Base-by-base conservation (phyloP, 2,113 vertebrate species). In the Burhinus bistriatus region DNA sequence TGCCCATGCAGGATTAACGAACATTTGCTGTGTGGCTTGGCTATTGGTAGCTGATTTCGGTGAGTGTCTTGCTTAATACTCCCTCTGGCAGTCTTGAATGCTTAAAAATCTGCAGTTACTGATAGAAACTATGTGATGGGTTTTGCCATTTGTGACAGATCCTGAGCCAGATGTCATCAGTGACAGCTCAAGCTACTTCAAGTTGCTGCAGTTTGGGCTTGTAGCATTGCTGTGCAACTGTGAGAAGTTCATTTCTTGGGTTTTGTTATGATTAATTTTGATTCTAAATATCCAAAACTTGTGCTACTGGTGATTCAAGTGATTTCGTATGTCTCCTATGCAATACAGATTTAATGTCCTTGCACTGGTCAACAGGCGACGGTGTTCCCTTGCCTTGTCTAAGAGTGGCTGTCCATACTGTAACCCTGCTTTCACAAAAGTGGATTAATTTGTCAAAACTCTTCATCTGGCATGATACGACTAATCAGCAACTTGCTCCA, bases 331-430 rank as follows among this genome's bases (percentile, higher is more conserved):
- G 12, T 68, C 38, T 64, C 29, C 42, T 72, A 15, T 47, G 5
- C 6, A 3, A 7, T 15, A 21, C 2, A 2, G 26, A 4, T 64
- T 57, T n/a, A 23, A 38, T 36, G 64, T 30, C 36, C 25, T 36
- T 23, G 55, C 17, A 3, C 2, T 49, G 22, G 29, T n/a, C 58
- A 26, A 5, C 30, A 13, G 49, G 30, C 44, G 49, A 7, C 55
- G 14, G 20, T 13, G 36, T 12, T 66, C 87, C 52, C 32, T 55
- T 62, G 29, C 25, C 30, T 30, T 32, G 30, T 27, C 40, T 12
- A 2, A 4, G 4, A 8, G 42, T 19, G 58, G 9, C 44, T 55
- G 66, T n/a, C 20, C 21, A 0, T 36, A 3, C 85, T 18, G 12
- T 4, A 26, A 32, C 16, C 15, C 55, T 32, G 10, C 42, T 52